phyloP scores from a whole-genome alignment of 2,888 invertebrate genomes.

The Spialia ferax region DNA sequence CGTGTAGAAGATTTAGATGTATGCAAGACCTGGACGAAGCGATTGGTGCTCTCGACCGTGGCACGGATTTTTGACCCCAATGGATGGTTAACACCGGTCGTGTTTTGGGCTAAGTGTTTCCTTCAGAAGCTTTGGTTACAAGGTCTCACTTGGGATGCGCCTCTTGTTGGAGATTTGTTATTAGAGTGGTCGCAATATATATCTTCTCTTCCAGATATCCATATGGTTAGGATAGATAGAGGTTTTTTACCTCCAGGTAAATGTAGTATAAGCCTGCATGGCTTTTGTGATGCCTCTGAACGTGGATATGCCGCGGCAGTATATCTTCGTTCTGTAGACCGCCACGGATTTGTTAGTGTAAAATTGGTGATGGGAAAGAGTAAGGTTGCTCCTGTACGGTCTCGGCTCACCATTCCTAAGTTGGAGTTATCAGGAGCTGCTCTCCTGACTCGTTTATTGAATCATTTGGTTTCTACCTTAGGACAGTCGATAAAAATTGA shows the following conservation, averaged over 20 bases:
- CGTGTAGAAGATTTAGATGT: conserved; percentile 7
- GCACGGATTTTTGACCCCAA: conserved; percentile 32
- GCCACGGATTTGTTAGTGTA: neutral
- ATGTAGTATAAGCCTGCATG: neutral
- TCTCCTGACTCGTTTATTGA: neutral
- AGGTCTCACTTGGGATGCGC: neutral
- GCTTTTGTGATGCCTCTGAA: conserved; percentile 3
- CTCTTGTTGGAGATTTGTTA: neutral
- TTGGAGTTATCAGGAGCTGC: neutral
- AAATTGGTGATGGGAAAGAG: conserved; percentile 4
- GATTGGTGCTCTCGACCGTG: conserved; percentile 12
- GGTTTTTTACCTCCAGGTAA: neutral
- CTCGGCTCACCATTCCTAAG: neutral
- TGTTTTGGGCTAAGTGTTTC: conserved; percentile 28
- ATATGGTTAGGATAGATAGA: neutral
- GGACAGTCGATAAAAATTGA: neutral
- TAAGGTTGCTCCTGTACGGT: neutral
- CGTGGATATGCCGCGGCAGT: neutral
- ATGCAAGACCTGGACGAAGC: conserved; percentile 14
- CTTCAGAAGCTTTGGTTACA: conserved; percentile 7
- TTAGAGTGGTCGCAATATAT: neutral
- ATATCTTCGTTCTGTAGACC: neutral
- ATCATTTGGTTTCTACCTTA: neutral
- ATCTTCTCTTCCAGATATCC: neutral
- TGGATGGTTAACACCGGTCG: conserved; percentile 25